Conservation (phyloP, 2,797 vertebrate species). For the Alfaro cultratus region DNA sequence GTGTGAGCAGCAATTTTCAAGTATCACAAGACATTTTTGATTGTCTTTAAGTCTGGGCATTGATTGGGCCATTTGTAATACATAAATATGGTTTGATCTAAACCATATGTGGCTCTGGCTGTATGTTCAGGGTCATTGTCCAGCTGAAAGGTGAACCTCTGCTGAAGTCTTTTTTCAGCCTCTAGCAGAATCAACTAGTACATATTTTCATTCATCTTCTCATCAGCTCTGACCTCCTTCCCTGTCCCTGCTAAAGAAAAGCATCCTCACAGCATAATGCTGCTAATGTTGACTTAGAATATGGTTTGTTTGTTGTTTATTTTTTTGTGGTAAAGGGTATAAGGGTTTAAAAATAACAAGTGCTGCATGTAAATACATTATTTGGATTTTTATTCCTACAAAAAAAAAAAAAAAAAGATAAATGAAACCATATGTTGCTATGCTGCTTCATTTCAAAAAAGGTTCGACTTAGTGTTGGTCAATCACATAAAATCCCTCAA, state of each 20-base stretch:
- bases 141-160: no score
- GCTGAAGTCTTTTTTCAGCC: no score
- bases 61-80: neutral
- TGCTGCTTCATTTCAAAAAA: neutral
- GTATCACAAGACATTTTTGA: neutral
- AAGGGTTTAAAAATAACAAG: neutral
- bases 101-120: neutral
- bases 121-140: no score
- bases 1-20: neutral
- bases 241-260: neutral
- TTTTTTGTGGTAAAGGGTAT: neutral
- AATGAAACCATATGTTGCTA: neutral
- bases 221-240: no score
- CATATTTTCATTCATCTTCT: no score
- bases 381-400: neutral
- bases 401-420: no score
- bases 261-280: neutral
- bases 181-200: no score
- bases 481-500: neutral
- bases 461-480: neutral
- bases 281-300: neutral
- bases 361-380: neutral
- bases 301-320: neutral
- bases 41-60: neutral
- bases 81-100: neutral